Base-by-base conservation (phyloP, 2,113 vertebrate species). In the Mionectes macconnelli region DNA sequence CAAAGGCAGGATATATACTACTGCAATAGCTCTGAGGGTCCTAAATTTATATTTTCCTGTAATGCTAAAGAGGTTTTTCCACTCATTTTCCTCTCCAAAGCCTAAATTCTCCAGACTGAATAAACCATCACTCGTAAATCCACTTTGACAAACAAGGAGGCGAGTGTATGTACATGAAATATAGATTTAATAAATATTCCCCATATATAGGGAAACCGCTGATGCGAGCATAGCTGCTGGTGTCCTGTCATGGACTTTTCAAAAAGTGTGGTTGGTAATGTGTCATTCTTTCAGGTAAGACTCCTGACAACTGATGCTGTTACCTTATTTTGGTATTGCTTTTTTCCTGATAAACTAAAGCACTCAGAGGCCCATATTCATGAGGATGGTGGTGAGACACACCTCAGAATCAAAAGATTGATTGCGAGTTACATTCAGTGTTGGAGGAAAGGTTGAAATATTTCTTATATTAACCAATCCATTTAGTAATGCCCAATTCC, bases 161-260 rank as follows among this genome's bases (percentile, higher is more conserved):
- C 0, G 0, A 95, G 45, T 27, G 30, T 74, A 63, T n/a, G 40
- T 77, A 87, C 69, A 47, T 93, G 96, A 97, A 97, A 97, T 97
- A 95, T 69, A 89, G 93, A 85, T 95, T 97, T 95, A 96, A 95
- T 96, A 96, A 97, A 93, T 94, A 93, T 68, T 90, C 39, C 17
- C 73, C 39, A 35, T 39, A 75, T 64, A 59, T 21, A 90, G 30
- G 57, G 76, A 78, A 88, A 40, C 30, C 5, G 8, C 25, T 84
- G 37, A 27, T 80, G 10, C 60, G 20, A 64, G 8, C 42, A 25
- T 35, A 89, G 23, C 4, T 78, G 21, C 52, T 60, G 20, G 31
- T 89, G 23, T 66, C 89, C 78, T 8, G 1, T 68, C 59, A 31
- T 20, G 35, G 55, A 74, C 42, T 12, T 87, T 79, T 52, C 72